Base-by-base conservation (phyloP, 92 coral and sea anemone species). In the Siderastrea siderea region DNA sequence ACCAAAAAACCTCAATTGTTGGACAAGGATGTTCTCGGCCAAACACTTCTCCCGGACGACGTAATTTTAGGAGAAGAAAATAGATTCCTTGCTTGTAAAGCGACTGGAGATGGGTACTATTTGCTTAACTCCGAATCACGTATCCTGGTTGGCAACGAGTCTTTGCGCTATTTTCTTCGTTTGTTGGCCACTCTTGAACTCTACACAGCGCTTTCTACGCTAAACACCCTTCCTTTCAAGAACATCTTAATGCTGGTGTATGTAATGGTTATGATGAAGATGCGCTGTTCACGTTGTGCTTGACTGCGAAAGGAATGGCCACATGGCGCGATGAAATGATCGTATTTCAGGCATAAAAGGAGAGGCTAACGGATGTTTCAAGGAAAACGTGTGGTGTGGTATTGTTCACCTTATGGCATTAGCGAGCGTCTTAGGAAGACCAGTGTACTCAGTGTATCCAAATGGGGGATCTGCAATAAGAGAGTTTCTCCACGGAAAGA, bases 31-130 rank as follows among this genome's bases (percentile, higher is more conserved):
- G 38, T 0, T 0, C 38, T 26, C 38, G 0, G 38, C 38, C 38
- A 26, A 26, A 26, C 74, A 44, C 84, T 79, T 62, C 7, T 79
- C 6, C 84, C 74, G 3, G 75, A 80, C 11, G 84, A 79, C 53
- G 62, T 79, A 19, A 68, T 17, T 26, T 68, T 68, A 10, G 49
- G 11, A 68, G 72, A 68, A 19, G 72, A 26, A 68, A 68, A 26
- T 26, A 26, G 38, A 26, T 26, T 26, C 0, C 0, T 26, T 26
- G 0, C 38, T 0, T 26, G 47, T n/a, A 61, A 63, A 16, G 58
- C 15, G 80, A 85, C 89, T 57, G 74, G 71, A 65, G 71, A 85
- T 75, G 83, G 89, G 47, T 59, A 86, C 73, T 86, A 84, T 58
- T 73, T 77, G 64, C 77, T 86, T 46, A 77, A 86, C 74, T 75